Conservation (phyloP, 2,888 invertebrate genomes). For the Amphipoea lucens region DNA sequence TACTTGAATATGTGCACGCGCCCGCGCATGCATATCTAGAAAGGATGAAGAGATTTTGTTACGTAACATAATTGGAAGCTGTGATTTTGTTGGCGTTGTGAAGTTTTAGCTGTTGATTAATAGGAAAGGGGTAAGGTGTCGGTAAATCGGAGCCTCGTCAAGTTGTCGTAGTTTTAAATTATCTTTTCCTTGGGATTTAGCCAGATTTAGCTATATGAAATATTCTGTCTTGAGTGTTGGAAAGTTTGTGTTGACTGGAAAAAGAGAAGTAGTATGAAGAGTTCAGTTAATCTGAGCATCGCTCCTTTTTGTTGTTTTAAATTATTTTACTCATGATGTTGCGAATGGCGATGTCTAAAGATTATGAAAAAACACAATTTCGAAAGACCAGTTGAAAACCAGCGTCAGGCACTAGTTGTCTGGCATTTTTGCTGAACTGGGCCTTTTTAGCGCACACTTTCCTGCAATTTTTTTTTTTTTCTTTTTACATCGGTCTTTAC, state of each 20-base stretch:
- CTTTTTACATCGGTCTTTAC: too few species aligned
- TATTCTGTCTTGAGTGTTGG: background rate
- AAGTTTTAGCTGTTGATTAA: background rate
- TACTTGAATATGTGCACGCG: constrained; percentile 98
- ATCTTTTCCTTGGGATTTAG: background rate
- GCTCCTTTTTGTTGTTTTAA: background rate
- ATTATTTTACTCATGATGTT: background rate
- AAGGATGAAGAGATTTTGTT: constrained; percentile 26
- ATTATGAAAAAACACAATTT: background rate
- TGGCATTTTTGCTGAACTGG: too few species aligned
- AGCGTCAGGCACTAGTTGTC: too few species aligned
- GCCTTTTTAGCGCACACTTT: too few species aligned
- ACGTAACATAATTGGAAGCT: background rate
- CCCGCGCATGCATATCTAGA: constrained; percentile 96
- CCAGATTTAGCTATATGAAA: background rate
- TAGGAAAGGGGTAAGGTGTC: background rate
- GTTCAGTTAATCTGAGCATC: background rate
- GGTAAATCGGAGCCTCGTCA: background rate
- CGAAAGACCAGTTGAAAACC: background rate
- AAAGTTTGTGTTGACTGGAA: background rate
- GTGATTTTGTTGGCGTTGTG: background rate
- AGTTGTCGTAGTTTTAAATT: background rate
- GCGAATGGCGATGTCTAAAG: background rate
- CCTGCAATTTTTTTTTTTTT: too few species aligned
- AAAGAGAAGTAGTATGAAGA: background rate